Conservation (phyloP, 2,888 invertebrate genomes). For the Drosophila rellima region DNA sequence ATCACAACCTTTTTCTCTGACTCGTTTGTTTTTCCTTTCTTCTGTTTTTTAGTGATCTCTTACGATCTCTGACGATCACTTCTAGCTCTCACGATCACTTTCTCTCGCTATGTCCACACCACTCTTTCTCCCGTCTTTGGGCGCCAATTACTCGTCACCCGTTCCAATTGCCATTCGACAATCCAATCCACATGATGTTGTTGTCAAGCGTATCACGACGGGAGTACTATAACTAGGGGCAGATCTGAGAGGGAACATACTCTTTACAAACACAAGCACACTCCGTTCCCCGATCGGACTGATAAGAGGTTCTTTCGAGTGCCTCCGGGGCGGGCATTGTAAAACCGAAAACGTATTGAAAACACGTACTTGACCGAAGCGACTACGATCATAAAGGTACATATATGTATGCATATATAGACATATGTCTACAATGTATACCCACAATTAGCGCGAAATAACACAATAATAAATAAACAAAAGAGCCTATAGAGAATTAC, state of each 20-base stretch:
- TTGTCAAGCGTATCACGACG: constrained; percentile 47
- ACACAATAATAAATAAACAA: constrained; percentile 67
- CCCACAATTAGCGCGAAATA: constrained; percentile 43
- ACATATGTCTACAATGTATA: constrained; percentile 15
- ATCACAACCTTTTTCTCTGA: no score
- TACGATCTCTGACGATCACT: not conserved
- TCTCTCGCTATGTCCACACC: no score
- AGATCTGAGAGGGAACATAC: not conserved
- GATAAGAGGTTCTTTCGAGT: constrained; percentile 44
- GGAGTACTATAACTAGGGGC: not conserved
- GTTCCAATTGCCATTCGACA: constrained; percentile 2
- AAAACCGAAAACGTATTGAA: constrained; percentile 63
- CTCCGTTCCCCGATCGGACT: constrained; percentile 29
- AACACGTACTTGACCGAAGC: constrained; percentile 60
- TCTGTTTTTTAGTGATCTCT: not conserved
- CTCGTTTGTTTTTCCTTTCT: not conserved
- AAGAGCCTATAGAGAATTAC: constrained; percentile 41
- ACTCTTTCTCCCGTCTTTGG: not conserved
- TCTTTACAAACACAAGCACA: not conserved
- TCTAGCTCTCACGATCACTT: not conserved
- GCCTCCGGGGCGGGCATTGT: constrained; percentile 47
- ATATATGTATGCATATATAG: constrained; percentile 19
- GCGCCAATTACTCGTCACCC: constrained; percentile 2
- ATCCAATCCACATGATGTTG: constrained; percentile 18
- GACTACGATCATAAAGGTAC: constrained; percentile 59